phyloP scores from a whole-genome alignment of 2,888 invertebrate genomes.

The Xanthia icteritia region DNA sequence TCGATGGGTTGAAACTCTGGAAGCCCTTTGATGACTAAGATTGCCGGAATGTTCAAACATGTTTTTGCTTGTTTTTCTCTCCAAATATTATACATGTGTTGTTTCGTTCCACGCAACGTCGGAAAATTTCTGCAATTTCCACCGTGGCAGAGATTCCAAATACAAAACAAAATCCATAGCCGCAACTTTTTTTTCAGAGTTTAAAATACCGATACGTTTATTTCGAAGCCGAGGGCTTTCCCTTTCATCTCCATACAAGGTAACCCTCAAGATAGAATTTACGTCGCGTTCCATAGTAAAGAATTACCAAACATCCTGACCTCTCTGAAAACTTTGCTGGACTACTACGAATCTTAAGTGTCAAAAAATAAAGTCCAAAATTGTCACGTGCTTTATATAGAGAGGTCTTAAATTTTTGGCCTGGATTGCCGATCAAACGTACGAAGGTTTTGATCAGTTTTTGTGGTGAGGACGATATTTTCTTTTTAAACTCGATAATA shows the following conservation, averaged over 20 bases:
- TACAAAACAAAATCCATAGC: conserved; percentile 21
- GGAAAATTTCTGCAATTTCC: conserved; percentile 13
- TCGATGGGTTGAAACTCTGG: conserved; percentile 15
- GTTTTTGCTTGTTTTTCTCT: not conserved
- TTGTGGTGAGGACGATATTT: conserved; percentile 59
- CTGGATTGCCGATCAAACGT: conserved; percentile 46
- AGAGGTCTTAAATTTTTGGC: conserved; percentile 36
- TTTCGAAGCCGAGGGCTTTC: conserved; percentile 72
- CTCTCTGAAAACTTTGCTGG: conserved; percentile 11
- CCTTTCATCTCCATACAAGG: conserved; percentile 79
- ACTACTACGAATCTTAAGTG: not conserved
- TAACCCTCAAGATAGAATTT: conserved; percentile 74
- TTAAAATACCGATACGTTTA: conserved; percentile 56
- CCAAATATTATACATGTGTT: no score
- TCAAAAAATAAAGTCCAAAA: conserved; percentile 12
- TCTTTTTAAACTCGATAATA: conserved; percentile 58
- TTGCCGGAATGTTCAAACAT: conserved; percentile 23
- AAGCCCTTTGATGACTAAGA: conserved; percentile 26
- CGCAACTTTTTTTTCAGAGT: conserved; percentile 35
- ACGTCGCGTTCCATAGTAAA: conserved; percentile 82
- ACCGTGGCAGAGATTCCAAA: not conserved
- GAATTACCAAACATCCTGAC: conserved; percentile 62
- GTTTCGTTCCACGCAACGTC: no score
- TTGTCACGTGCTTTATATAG: not conserved
- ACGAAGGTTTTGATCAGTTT: conserved; percentile 61